Base-by-base conservation (phyloP, 2,888 invertebrate genomes). In the Nineta flava region DNA sequence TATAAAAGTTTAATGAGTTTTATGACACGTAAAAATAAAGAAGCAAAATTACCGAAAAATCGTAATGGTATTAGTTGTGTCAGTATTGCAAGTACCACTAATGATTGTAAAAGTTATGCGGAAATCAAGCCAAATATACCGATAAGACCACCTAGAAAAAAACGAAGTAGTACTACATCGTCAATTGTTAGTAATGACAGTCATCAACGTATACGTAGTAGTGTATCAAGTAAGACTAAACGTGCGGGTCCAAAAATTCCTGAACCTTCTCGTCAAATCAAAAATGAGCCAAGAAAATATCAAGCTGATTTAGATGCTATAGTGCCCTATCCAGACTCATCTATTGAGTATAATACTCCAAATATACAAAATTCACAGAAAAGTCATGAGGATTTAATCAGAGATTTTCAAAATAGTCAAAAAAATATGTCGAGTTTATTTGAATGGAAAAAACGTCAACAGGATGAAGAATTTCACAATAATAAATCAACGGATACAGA, bases 1-100 rank as follows among this genome's bases (percentile, higher is more conserved):
- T 92, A 92, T 69, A 86, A 90, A 68, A 87, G 87, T 34, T 72
- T 92, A 50, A 83, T 91, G 72, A 81, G 86, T 52, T 84, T 84
- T 61, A 83, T 86, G 73, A 81, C 79, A 64, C 72, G 75, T 52
- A 74, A 61, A 60, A 45, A 34, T 19, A 59, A 7, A 61, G 62
- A 55, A 57, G 76, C 69, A 57, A 78, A 75, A 59, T 78, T 73
- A 58, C 77, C 74, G 17, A 81, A 74, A 62, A 86, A 76, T 61
- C 75, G 72, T 64, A 81, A 86, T 57, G 87, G 86, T 19, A 74
- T 87, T 15, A 83, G 83, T 55, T 85, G 86, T 62, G 76, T 83
- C 64, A 85, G 86, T 57, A 72, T 83, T 48, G 78, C 83, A 1
- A 82, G 82, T 56, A 82, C 80, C 62, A 68, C 55, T 60, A 66